Evolutionary conservation across 2,797 vertebrate species (phyloP).

Genomic region (Silurus aristotelis): DNA sequence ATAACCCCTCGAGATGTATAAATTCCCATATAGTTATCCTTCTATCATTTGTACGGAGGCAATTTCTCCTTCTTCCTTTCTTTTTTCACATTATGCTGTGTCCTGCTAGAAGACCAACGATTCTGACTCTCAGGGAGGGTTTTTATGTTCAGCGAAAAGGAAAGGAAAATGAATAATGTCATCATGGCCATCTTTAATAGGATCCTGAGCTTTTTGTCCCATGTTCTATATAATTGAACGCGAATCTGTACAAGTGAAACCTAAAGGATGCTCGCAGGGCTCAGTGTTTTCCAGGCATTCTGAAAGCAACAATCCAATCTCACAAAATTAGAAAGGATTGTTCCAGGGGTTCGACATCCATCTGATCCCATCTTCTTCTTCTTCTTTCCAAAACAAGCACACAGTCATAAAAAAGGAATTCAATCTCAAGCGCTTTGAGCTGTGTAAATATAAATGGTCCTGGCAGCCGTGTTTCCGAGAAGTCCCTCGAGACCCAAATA

Average conservation of each 20-base stretch:
- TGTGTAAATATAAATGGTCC: slow-evolving; percentile 38
- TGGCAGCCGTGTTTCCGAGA: neutral
- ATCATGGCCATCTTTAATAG: slow-evolving; percentile 31
- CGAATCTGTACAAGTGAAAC: slow-evolving; percentile 40
- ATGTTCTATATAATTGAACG: slow-evolving; percentile 47
- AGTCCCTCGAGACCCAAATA: neutral
- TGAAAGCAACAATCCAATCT: slow-evolving; percentile 50
- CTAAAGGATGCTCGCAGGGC: slow-evolving; percentile 39
- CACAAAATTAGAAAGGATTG: slow-evolving; percentile 39
- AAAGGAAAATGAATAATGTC: slow-evolving; percentile 31
- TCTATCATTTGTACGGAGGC: neutral
- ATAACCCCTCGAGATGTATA: neutral
- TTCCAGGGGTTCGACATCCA: slow-evolving; percentile 44
- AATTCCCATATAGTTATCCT: neutral
- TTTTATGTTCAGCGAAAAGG: slow-evolving; percentile 27
- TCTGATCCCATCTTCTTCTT: slow-evolving; percentile 37
- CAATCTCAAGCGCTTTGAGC: slow-evolving; percentile 39
- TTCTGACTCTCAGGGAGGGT: neutral
- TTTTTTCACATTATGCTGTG: neutral
- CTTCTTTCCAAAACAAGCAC: slow-evolving; percentile 44
- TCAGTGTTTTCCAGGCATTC: slow-evolving; percentile 48
- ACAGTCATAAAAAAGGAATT: slow-evolving; percentile 32
- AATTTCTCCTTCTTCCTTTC: neutral
- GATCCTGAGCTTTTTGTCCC: slow-evolving; percentile 43
- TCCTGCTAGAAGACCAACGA: neutral